These are phyloP conservation scores for Platichthys flesus DNA, from an alignment of 2,113 vertebrate species.

Conservation along the genomic window DNA sequence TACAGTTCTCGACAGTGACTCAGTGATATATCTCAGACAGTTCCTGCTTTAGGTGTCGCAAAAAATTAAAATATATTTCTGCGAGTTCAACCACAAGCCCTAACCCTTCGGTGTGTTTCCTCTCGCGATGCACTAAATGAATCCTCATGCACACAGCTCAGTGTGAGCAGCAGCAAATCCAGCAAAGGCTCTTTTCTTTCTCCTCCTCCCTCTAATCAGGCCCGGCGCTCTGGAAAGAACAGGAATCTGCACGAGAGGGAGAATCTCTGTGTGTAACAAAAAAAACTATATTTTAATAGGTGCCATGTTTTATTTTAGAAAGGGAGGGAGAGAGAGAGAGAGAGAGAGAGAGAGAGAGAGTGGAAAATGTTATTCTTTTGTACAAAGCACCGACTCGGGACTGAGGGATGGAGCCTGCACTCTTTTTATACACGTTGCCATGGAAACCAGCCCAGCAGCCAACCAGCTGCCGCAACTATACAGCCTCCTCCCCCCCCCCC, in stretches of 20 bases:
- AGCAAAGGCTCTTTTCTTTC: background rate
- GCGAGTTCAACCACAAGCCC: background rate
- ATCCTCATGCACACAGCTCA: background rate
- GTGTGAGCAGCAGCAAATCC: conserved; percentile 24
- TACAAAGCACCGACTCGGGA: conserved; percentile 65
- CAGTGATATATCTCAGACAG: background rate
- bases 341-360: conserved; percentile 6
- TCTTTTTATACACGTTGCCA: conserved; percentile 64
- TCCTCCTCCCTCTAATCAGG: conserved; percentile 7
- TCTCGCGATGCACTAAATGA: too few relatives aligned
- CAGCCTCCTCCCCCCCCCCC: conserved; percentile 32
- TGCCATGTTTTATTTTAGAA: background rate
- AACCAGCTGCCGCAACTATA: conserved; percentile 73
- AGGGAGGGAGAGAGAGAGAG: background rate
- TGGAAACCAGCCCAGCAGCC: conserved; percentile 79
- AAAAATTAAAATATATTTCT: conserved; percentile 8
- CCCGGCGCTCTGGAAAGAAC: background rate
- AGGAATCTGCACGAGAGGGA: conserved; percentile 18
- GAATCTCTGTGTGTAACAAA: background rate
- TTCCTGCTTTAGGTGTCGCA: conserved; percentile 22
- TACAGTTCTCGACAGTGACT: background rate
- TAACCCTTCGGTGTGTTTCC: background rate
- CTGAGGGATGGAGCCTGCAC: conserved; percentile 64
- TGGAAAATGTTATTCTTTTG: conserved; percentile 71
- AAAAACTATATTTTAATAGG: conserved; percentile 12